Base-by-base conservation (phyloP, 2,113 vertebrate genomes). In the Rhinichthys klamathensis region DNA sequence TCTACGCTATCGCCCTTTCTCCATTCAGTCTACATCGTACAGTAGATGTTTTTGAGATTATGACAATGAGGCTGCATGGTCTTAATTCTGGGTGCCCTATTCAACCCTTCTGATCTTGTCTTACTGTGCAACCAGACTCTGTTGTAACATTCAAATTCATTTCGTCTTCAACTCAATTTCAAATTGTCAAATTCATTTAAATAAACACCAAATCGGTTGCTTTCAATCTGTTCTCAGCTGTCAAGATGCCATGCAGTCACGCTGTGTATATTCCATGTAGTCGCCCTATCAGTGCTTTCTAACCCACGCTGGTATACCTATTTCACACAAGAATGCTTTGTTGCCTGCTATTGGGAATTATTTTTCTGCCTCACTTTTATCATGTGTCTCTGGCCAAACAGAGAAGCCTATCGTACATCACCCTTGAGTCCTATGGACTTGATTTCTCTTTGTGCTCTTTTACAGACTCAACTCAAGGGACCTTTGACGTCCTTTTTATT, bases 401-500 rank as follows among this genome's bases (percentile, higher is more conserved):
- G 44, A 41, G 9, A 32, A 85, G 13, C 27, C 90, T 84, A 72
- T 23, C 81, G 73, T 88, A 18, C 16, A 58, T 86, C 30, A 90
- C 90, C 90, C 92, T 91, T 93, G 88, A 95, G 91, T 94, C 93
- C 94, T 90, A 88, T 92, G 90, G 93, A 94, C 94, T 91, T 95
- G 93, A 94, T 95, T 92, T 96, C 92, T 96, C 91, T 96, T 93
- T 98, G 95, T 96, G 95, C 95, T 98, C 94, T 98, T 96, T 99
- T 97, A 95, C 96, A 99, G 98, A 97, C 94, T 91, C 95, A 96
- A 93, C 94, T 95, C 94, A 95, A 92, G 90, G 96, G 95, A 90
- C 96, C 97, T 92, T 96, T 98, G 95, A 95, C 95, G 61, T 93
- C 97, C 92, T 97, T 99, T 96, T 96, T 99, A 93, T 94, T 97